Evolutionary conservation across 2,797 vertebrate species (phyloP), one percentile per base, ranked within the genome.

Genomic region (Taenioides sp.): DNA sequence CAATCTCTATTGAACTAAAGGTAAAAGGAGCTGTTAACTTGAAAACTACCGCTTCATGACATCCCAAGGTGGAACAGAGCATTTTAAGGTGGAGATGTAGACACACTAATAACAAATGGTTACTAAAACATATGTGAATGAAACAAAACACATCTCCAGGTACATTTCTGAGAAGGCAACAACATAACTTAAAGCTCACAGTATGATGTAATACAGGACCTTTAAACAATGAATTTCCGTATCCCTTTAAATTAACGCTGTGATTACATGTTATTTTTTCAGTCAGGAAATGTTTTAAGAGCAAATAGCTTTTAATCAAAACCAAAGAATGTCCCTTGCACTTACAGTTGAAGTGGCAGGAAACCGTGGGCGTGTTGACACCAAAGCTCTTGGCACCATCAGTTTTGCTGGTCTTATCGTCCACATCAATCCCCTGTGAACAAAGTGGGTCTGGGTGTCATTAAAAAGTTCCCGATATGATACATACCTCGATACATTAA

Each of bases 341-440:
- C 97, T 92, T 91, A 99, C 98, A 91, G 84, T 89, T 93, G 73
- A 99, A 99, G 76, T 92, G 90, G 85, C 97, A 99, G 89, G 97
- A 99, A 84, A 99, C 93, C 2, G 95, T 96, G 57, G 98, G 97
- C 0, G 97, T 97, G 89, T 97, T 99, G 80, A 96, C 97, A 77
- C 97, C 97, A 75, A 98, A 98, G 67, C 94, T 80, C 10, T 90
- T 91, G 77, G 95, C 91, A 72, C 93, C 90, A 7, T 95, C 94
- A 65, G 87, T 93, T 87, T 91, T 93, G 74, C 90, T 93, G 65
- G 84, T 82, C 73, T 94, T 97, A 22, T 95, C 95, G 0, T 97
- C 96, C 64, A 92, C 94, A 63, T 98, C 97, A 72, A 96, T 90
- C 12, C 96, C 97, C 97, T 99, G 81, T 74, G 76, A 78, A 76